A percentile compares a stretch with the other conserved stretches of the same genome.
These are phyloP conservation scores for Scartelaos histophorus DNA, from an alignment of 2,113 vertebrate genomes.

Conservation along the genomic window DNA sequence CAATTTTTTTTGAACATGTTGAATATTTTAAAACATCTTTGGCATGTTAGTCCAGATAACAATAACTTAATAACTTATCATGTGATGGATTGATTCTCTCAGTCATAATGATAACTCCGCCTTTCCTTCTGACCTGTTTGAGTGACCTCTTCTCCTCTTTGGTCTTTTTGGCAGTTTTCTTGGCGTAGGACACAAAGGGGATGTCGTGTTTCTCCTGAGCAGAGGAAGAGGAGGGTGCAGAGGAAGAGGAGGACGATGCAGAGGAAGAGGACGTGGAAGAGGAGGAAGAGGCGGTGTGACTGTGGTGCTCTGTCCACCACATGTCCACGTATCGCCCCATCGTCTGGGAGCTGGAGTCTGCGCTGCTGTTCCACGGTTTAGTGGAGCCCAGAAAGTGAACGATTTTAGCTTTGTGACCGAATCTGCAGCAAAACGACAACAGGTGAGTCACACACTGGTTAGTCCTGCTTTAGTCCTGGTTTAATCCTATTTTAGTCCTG, in stretches of 20 bases:
- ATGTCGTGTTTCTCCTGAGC: neutral
- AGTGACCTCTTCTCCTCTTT: neutral
- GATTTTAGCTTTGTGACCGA: slow-evolving; percentile 83
- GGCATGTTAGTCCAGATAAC: no score
- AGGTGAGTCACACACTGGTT: neutral
- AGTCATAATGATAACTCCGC: no score
- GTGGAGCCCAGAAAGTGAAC: slow-evolving; percentile 84
- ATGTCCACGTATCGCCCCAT: slow-evolving; percentile 71
- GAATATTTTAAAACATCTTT: no score
- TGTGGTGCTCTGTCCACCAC: slow-evolving; percentile 83
- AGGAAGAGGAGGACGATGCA: no score
- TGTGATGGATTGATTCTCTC: no score
- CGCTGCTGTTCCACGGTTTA: slow-evolving; percentile 84
- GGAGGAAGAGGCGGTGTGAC: slow-evolving; percentile 13
- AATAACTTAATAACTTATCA: no score
- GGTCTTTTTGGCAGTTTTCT: no score
- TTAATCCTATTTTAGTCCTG: no score
- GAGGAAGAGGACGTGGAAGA: neutral
- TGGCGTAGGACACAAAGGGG: neutral
- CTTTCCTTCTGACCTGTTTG: neutral
- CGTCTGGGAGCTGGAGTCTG: neutral
- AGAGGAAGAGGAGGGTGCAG: neutral
- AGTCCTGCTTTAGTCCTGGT: neutral
- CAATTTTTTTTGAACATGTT: no score
- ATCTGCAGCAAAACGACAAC: slow-evolving; percentile 68